Percentiles rank a stretch among this genome's conserved stretches.
These are phyloP conservation scores for Thyatira batis DNA, from an alignment of 2,888 invertebrate species.

Conservation along the genomic window DNA sequence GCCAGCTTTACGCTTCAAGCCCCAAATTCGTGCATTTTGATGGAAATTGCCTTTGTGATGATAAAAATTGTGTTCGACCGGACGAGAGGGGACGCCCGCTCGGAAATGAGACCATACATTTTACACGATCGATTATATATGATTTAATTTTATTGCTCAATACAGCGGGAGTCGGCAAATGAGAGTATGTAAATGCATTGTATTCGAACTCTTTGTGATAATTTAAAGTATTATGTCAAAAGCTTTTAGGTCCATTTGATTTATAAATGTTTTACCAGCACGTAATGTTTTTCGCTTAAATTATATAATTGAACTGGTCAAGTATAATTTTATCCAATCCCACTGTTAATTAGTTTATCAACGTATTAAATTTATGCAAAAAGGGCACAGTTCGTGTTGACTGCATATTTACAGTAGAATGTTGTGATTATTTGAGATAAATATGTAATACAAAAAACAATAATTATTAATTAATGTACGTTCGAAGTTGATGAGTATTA, in stretches of 20 bases:
- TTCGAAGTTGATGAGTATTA: no score
- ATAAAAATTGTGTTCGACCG: conserved; percentile 61
- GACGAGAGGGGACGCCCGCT: conserved; percentile 44
- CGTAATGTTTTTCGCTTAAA: neutral
- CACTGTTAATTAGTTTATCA: neutral
- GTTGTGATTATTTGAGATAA: no score
- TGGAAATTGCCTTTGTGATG: conserved; percentile 69
- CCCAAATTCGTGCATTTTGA: conserved; percentile 69
- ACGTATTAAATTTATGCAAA: no score
- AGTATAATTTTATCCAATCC: neutral
- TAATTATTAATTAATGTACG: no score
- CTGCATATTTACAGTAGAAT: no score
- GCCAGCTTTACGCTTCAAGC: conserved; percentile 45
- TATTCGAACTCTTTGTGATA: conserved; percentile 11
- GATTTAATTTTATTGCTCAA: conserved; percentile 66
- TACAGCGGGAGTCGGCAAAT: conserved; percentile 37
- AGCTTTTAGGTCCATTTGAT: conserved; percentile 1
- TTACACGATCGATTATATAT: conserved; percentile 65
- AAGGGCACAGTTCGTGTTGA: no score
- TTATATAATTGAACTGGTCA: neutral
- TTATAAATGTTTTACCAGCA: neutral
- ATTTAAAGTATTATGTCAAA: neutral
- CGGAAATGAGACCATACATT: conserved; percentile 73
- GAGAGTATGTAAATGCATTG: conserved; percentile 33
- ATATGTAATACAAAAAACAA: no score